These are phyloP conservation scores for Merluccius polli DNA, from an alignment of 2,797 vertebrate genomes.

Conservation along the genomic window DNA sequence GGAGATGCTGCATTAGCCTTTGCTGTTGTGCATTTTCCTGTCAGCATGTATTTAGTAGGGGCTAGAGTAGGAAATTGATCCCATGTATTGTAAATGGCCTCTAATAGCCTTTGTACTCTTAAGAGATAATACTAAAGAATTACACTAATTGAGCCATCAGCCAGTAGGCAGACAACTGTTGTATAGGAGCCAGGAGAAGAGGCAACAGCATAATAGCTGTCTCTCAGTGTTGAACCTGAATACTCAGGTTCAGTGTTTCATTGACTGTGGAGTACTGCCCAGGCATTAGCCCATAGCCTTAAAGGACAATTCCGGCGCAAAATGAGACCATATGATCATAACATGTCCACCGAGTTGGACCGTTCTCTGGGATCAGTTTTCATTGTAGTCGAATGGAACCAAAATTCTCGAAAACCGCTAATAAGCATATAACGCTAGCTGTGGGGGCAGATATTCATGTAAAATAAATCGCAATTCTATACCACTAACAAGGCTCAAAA, in stretches of 20 bases:
- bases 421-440: no score
- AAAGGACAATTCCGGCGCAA: no score
- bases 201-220: not conserved
- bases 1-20: not conserved
- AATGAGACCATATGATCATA: no score
- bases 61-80: not conserved
- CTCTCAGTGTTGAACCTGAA: not conserved
- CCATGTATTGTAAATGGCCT: not conserved
- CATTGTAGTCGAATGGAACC: no score
- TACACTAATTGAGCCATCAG: not conserved
- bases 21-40: not conserved
- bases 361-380: no score
- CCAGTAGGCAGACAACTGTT: not conserved
- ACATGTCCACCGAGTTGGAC: no score
- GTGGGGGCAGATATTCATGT: no score
- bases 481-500: no score
- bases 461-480: no score
- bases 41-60: not conserved
- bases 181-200: not conserved
- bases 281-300: not conserved
- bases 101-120: not conserved
- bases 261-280: not conserved
- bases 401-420: no score
- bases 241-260: not conserved
- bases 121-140: not conserved